Conservation (phyloP, 2,113 vertebrate genomes). For the Actinemys pallida region DNA sequence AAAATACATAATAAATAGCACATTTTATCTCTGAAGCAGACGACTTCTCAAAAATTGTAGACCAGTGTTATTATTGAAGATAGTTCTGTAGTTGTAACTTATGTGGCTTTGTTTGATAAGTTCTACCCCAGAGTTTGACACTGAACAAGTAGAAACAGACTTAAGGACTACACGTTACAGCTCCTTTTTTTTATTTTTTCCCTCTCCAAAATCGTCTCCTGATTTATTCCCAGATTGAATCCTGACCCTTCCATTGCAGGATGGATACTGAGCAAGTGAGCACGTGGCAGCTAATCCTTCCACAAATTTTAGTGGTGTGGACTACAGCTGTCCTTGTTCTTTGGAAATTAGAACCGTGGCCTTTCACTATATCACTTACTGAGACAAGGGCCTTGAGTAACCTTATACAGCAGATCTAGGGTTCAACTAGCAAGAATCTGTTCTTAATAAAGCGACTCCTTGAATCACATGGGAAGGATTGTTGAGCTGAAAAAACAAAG, state of each 20-base stretch:
- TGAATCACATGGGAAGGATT: not conserved
- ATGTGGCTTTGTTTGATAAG: not conserved
- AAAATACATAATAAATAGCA: too few species aligned
- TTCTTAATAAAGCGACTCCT: not conserved
- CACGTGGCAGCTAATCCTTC: not conserved
- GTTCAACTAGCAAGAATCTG: not conserved
- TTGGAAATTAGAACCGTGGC: not conserved
- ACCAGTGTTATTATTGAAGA: not conserved
- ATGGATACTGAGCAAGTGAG: not conserved
- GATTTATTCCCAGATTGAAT: constrained; percentile 16
- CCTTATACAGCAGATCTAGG: not conserved
- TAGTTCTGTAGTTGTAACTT: not conserved
- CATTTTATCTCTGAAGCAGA: too few species aligned
- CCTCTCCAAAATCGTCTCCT: not conserved
- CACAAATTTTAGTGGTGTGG: constrained; percentile 30
- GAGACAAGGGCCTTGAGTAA: not conserved
- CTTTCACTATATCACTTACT: not conserved
- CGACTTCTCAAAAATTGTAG: too few species aligned
- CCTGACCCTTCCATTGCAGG: not conserved
- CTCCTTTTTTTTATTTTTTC: accelerated
- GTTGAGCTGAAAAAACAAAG: not conserved
- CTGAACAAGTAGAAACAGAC: not conserved
- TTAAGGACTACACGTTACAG: not conserved
- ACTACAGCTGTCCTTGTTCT: constrained; percentile 33
- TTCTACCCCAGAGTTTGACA: not conserved